A percentile compares a stretch with the other conserved stretches of the same genome.
Conservation (phyloP, 2,797 vertebrate genomes). For the Poeciliopsis infans region DNA sequence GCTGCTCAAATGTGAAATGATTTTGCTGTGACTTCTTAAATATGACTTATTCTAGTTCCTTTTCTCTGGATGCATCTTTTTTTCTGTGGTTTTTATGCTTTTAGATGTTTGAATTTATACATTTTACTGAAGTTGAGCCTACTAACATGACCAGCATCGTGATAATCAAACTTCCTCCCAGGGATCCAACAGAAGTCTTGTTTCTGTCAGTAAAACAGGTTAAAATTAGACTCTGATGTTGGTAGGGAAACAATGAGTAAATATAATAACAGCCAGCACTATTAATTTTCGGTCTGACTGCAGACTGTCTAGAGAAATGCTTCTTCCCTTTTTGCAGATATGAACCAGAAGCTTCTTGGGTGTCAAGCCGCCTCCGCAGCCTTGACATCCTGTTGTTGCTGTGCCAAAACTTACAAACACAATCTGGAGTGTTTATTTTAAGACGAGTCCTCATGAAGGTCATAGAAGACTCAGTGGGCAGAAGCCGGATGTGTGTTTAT, state of each 20-base stretch:
- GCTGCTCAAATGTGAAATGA: neutral
- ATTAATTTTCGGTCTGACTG: neutral
- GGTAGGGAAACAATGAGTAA: neutral
- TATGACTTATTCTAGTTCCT: neutral
- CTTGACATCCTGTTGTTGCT: slow-evolving; percentile 13
- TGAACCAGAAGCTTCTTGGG: slow-evolving; percentile 18
- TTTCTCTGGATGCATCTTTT: neutral
- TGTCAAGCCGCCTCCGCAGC: neutral
- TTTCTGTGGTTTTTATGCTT: neutral
- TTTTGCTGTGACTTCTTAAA: neutral
- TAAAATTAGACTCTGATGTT: neutral
- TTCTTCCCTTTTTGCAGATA: slow-evolving; percentile 2
- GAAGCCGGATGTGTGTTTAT: slow-evolving; percentile 23
- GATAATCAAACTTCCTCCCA: neutral
- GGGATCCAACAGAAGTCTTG: too few relatives aligned
- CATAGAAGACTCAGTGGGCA: slow-evolving; percentile 9
- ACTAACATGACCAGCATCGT: too few relatives aligned
- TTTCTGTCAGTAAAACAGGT: neutral
- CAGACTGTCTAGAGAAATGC: neutral
- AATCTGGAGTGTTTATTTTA: slow-evolving; percentile 62
- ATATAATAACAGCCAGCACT: neutral
- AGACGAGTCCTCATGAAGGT: slow-evolving; percentile 41
- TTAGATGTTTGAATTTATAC: neutral
- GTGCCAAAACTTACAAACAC: slow-evolving; percentile 29
- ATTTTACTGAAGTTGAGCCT: neutral